A percentile compares a stretch with the other conserved stretches of the same genome.
Evolutionary conservation across 2,888 invertebrate genomes (phyloP).

Genomic region (Lasius fuliginosus): DNA sequence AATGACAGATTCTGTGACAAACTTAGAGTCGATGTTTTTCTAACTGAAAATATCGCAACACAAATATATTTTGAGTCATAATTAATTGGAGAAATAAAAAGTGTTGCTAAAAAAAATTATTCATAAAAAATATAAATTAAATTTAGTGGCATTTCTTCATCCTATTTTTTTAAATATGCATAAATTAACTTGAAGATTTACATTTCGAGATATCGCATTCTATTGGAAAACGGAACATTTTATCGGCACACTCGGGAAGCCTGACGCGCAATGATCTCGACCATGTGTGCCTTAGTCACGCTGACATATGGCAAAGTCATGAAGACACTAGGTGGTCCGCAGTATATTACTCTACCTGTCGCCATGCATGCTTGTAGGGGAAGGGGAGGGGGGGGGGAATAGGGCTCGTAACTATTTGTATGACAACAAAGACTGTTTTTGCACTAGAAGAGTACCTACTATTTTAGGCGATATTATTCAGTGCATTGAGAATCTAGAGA

Average conservation of each 20-base stretch:
- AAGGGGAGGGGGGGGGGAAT: constrained; percentile 63
- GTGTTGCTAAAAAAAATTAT: background rate
- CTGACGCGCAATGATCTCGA: constrained; percentile 73
- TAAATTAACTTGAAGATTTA: background rate
- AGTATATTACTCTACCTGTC: constrained; percentile 85
- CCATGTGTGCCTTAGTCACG: constrained; percentile 86
- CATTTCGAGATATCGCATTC: constrained; percentile 8
- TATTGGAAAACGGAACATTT: constrained; percentile 25
- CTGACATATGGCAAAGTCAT: constrained; percentile 85
- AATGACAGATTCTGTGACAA: background rate
- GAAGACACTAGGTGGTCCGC: constrained; percentile 86
- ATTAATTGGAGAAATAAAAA: background rate
- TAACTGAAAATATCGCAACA: background rate
- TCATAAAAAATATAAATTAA: background rate
- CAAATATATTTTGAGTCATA: background rate
- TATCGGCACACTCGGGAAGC: constrained; percentile 7
- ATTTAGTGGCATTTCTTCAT: background rate
- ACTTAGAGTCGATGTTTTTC: background rate
- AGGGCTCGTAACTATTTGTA: constrained; percentile 81
- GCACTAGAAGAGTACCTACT: constrained; percentile 73
- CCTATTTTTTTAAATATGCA: background rate
- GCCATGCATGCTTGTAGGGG: constrained; percentile 78
- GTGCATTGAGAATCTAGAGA: background rate
- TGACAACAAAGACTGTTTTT: constrained; percentile 78
- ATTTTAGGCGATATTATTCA: constrained; percentile 58